Evolutionary conservation across 2,797 vertebrate species (phyloP).

Genomic region (Chaenodraco wilsoni): DNA sequence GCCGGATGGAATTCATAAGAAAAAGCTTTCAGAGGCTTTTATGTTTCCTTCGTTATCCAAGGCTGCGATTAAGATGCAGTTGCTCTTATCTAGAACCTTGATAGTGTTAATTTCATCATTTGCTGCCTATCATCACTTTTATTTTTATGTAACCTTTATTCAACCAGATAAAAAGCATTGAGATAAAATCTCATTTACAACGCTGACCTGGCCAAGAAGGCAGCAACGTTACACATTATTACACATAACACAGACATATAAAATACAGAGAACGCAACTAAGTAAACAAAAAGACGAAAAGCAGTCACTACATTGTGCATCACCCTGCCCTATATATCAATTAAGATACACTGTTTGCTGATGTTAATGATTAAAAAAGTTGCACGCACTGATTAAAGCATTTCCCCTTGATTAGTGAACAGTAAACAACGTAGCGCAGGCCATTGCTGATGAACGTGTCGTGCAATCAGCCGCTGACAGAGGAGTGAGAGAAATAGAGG

Average conservation of each 20-base stretch:
- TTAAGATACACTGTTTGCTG: conserved; percentile 85
- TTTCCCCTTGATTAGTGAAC: conserved; percentile 87
- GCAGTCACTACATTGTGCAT: too few species aligned
- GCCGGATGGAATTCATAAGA: conserved; percentile 46
- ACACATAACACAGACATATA: too few species aligned
- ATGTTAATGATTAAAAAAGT: conserved; percentile 86
- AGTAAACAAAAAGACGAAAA: too few species aligned
- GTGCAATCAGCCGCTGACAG: conserved; percentile 77
- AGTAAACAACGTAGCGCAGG: conserved; percentile 83
- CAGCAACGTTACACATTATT: too few species aligned
- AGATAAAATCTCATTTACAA: too few species aligned
- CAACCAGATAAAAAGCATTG: too few species aligned
- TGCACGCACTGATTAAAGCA: conserved; percentile 89
- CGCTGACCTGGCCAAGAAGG: too few species aligned
- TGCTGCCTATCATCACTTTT: conserved; percentile 64
- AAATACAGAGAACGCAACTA: too few species aligned
- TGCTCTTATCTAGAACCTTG: conserved; percentile 65
- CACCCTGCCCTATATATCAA: conserved; percentile 81
- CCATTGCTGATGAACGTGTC: conserved; percentile 80
- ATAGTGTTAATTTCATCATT: conserved; percentile 74
- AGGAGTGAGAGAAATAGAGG: conserved; percentile 54
- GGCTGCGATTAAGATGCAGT: conserved; percentile 68
- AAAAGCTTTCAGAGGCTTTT: conserved; percentile 74
- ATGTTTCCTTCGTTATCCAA: conserved; percentile 57
- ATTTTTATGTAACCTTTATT: too few species aligned